Evolutionary conservation across 2,888 invertebrate genomes (phyloP), one percentile per base, ranked within the genome.

Genomic region (Griposia aprilina): DNA sequence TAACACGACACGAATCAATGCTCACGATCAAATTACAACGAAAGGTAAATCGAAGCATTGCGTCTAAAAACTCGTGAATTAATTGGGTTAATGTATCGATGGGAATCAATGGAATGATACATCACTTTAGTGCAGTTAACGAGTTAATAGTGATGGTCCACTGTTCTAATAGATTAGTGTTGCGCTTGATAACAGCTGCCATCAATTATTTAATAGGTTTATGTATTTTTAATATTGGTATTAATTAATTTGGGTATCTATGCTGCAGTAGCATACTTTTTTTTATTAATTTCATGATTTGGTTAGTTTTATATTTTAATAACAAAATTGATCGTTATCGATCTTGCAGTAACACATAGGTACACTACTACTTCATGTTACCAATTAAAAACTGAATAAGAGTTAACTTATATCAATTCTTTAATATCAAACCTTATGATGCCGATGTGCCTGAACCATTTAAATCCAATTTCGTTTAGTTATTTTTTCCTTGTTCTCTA

Each of bases 1-100:
- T 90, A 91, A 90, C 90, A 88, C 89, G 89, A 89, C 91, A 88
- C 88, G 90, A 89, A 91, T 79, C 90, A 89, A 90, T 91, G 91
- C 89, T 90, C 90, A 90, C 89, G 91, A 91, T 92, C 92, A 91
- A 92, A 90, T 87, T 82, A 86, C 85, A 88, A 80, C 66, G 68
- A 70, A 76, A 80, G 13, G 71, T 67, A 87, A 85, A 88, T 89
- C 65, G 79, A 82, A 78, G 75, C 68, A 83, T 79, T 78, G 75
- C 72, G 83, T 76, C 80, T 85, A 84, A 83, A 79, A 45, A 87
- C 69, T 87, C 80, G 71, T 84, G 80, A 73, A 76, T 81, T 89
- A 89, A 90, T 90, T 87, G 76, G 85, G 90, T 83, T 89, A 90
- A 89, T 90, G 89, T 84, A 85, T 82, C 69, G 75, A 79, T 85